phyloP scores from a whole-genome alignment of 2,888 invertebrate genomes.

The Drosophila setosimentum region DNA sequence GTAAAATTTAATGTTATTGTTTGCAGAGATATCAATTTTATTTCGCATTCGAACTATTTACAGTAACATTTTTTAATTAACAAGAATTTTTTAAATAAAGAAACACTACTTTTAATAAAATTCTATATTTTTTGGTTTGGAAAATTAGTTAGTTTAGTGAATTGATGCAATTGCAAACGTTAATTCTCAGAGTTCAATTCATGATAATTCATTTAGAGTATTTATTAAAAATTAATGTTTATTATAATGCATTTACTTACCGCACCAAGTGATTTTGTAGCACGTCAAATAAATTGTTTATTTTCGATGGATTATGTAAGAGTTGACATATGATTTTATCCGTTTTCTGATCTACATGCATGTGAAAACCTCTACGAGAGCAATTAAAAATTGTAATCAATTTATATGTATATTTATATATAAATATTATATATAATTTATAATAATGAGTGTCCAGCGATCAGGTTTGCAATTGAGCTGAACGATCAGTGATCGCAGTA shows the following conservation, averaged over 20 bases:
- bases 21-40: background rate
- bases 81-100: too few species aligned
- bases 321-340: slow-evolving; percentile 23
- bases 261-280: background rate
- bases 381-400: slow-evolving; percentile 53
- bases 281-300: background rate
- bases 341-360: slow-evolving; percentile 39
- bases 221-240: background rate
- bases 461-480: slow-evolving; percentile 75
- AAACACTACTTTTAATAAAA: background rate
- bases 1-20: background rate
- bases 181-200: background rate
- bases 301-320: background rate
- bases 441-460: slow-evolving; percentile 50
- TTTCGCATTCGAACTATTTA: too few species aligned
- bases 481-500: slow-evolving; percentile 77
- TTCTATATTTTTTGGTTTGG: background rate
- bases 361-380: slow-evolving; percentile 8
- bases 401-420: slow-evolving; percentile 24
- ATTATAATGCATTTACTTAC: background rate
- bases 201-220: background rate
- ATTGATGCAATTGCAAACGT: background rate
- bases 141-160: background rate
- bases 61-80: too few species aligned
- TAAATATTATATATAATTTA: slow-evolving; percentile 41